Percentiles rank a stretch among this genome's conserved stretches.
Evolutionary conservation across 2,797 vertebrate species (phyloP).

Genomic region (Caiman crocodilus): DNA sequence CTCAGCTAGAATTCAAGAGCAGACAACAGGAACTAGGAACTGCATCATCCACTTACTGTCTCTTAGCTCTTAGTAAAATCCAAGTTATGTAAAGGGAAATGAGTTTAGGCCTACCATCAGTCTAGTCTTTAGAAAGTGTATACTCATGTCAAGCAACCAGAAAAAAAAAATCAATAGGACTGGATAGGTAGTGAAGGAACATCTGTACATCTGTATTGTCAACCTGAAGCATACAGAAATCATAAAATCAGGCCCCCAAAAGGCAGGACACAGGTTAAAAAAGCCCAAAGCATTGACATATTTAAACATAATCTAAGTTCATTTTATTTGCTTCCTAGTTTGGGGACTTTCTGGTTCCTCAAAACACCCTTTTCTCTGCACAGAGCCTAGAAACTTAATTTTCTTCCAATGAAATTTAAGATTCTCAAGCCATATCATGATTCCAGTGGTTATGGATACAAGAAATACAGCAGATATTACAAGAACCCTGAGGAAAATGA

Average conservation of each 20-base stretch:
- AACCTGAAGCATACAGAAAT: not conserved
- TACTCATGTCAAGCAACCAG: not conserved
- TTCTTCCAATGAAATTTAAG: not conserved
- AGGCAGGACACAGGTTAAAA: not conserved
- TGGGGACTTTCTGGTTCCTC: not conserved
- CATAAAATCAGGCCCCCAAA: conserved; percentile 20
- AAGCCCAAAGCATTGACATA: not conserved
- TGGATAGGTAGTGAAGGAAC: not conserved
- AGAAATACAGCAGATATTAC: not conserved
- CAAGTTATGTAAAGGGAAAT: not conserved
- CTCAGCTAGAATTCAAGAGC: not conserved
- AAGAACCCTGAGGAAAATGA: not conserved
- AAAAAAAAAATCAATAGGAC: not conserved
- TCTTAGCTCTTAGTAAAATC: not conserved
- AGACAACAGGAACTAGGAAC: not conserved
- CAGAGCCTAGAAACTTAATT: not conserved
- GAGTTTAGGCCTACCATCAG: not conserved
- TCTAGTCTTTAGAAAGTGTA: not conserved
- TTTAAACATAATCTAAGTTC: conserved; percentile 17
- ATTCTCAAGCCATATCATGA: not conserved
- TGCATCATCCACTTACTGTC: not conserved
- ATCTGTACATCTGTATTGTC: not conserved
- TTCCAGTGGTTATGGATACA: not conserved
- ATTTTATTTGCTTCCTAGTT: not conserved
- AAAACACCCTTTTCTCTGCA: not conserved